Conservation (phyloP, 2,113 vertebrate genomes). For the Balaenoptera acutorostrata region DNA sequence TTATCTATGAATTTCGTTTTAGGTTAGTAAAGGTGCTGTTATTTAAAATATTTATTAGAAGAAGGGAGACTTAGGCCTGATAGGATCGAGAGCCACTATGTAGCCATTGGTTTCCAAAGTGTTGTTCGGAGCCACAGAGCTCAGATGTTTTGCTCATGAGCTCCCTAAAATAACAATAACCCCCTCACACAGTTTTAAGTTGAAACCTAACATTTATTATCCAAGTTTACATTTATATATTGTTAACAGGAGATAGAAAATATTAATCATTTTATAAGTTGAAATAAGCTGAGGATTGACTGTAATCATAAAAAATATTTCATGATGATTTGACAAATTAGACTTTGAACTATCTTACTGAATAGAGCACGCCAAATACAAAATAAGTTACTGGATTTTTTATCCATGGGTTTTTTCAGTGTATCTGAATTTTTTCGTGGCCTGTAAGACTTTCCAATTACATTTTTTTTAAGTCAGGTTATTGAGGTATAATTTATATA, state of each 20-base stretch:
- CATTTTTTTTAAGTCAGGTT: background rate
- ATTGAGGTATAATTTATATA: background rate
- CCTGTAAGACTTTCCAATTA: background rate
- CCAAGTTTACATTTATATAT: background rate
- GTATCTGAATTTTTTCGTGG: background rate
- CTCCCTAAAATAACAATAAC: background rate
- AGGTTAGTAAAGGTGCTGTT: background rate
- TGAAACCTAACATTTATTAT: constrained; percentile 21
- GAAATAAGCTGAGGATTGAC: background rate
- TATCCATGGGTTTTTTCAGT: background rate
- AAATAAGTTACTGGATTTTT: background rate
- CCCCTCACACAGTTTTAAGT: background rate
- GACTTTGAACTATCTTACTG: background rate
- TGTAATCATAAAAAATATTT: background rate
- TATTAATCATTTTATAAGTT: background rate
- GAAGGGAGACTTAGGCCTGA: background rate
- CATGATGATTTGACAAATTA: background rate
- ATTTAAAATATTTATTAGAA: background rate
- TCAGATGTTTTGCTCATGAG: background rate
- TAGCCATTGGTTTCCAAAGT: background rate
- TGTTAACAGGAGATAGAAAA: background rate
- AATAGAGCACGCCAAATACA: background rate
- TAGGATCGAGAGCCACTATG: background rate
- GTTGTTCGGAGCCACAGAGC: background rate
- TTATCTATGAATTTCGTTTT: background rate